These are phyloP conservation scores for Hormiphora californensis DNA, from an alignment of 37 sponge, comb jelly and placozoan genomes.

Conservation along the genomic window DNA sequence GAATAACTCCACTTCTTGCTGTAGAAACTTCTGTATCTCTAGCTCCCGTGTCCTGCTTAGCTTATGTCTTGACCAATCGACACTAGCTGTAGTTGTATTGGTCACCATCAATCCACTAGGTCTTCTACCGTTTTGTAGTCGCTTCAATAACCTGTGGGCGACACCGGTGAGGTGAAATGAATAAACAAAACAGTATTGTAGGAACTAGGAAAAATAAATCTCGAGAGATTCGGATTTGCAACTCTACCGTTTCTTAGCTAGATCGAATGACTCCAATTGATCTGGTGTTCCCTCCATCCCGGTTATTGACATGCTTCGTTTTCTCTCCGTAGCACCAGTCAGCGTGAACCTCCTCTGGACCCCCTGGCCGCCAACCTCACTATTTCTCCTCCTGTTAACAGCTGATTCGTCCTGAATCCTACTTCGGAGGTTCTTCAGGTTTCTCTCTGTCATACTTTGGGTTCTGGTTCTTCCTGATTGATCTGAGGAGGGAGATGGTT, in stretches of 20 bases:
- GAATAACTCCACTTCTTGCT: background rate
- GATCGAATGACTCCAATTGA: too few species aligned
- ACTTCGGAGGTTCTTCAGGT: background rate
- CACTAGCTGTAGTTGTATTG: background rate
- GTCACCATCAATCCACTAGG: background rate
- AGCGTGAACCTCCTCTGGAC: too few species aligned
- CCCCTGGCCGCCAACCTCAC: too few species aligned
- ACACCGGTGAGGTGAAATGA: background rate
- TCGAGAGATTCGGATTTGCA: too few species aligned
- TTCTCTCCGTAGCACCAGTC: too few species aligned
- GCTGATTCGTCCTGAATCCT: background rate
- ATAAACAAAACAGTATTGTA: too few species aligned
- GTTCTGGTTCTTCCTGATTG: too few species aligned
- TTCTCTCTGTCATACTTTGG: slow-evolving; percentile 6
- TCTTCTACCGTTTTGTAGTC: background rate
- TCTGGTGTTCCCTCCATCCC: too few species aligned
- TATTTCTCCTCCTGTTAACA: background rate
- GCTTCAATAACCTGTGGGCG: background rate
- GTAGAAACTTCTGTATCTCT: background rate
- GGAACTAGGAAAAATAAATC: too few species aligned
- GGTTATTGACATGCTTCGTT: too few species aligned
- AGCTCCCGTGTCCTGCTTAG: background rate
- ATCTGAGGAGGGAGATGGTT: too few species aligned
- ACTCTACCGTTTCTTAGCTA: too few species aligned
- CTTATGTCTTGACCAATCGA: slow-evolving; percentile 10